phyloP scores from a whole-genome alignment of 2,797 vertebrate genomes.

The Hemitrygon akajei region DNA sequence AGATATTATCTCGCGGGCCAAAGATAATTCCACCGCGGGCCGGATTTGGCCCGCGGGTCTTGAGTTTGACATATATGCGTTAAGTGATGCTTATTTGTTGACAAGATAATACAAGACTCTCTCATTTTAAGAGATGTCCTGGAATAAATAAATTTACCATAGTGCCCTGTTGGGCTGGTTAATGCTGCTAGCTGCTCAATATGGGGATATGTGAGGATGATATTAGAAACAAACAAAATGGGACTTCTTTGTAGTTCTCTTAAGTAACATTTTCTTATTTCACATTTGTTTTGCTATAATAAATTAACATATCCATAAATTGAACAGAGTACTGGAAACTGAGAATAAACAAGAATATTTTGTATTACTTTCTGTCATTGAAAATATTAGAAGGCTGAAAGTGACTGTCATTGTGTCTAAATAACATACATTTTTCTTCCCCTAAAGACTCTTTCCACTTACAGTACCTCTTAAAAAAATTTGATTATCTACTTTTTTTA shows the following conservation, averaged over 20 bases:
- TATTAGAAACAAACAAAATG: background rate
- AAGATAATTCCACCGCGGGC: too few species aligned
- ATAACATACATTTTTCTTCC: background rate
- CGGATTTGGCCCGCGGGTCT: too few species aligned
- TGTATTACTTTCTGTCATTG: background rate
- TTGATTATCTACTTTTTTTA: constrained; percentile 42
- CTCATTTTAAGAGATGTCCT: background rate
- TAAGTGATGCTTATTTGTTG: background rate
- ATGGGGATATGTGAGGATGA: background rate
- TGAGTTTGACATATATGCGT: too few species aligned
- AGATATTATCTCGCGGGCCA: too few species aligned
- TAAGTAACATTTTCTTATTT: background rate
- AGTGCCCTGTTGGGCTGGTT: background rate
- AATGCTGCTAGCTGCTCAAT: background rate
- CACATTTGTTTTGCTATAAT: background rate
- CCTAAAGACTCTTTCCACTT: background rate
- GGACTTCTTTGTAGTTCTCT: background rate
- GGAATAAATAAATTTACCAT: background rate
- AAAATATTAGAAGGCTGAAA: background rate
- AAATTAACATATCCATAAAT: background rate
- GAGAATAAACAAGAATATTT: background rate
- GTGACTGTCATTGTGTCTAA: constrained; percentile 1
- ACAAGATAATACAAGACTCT: background rate
- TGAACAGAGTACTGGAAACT: background rate
- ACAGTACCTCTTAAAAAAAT: background rate